phyloP scores from a whole-genome alignment of 2,113 vertebrate genomes.

The Bostrychus sinensis region DNA sequence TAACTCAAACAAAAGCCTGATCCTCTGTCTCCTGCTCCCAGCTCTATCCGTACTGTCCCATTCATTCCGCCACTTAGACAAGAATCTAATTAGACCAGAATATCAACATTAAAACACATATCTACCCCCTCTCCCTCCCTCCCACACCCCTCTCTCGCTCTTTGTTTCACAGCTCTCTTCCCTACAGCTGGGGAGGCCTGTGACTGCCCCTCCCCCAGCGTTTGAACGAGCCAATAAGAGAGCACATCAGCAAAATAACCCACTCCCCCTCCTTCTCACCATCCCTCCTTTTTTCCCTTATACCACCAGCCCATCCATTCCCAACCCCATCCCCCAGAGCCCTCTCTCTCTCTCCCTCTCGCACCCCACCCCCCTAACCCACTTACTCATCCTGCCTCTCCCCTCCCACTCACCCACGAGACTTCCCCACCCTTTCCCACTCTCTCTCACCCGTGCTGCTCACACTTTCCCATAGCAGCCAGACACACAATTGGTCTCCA shows the following conservation, averaged over 20 bases:
- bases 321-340: constrained; percentile 75
- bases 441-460: constrained; percentile 60
- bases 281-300: constrained; percentile 63
- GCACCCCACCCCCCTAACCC: constrained; percentile 73
- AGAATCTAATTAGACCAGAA: constrained; percentile 79
- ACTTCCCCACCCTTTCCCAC: constrained; percentile 52
- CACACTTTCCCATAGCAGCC: constrained; percentile 31
- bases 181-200: constrained; percentile 80
- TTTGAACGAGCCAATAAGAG: constrained; percentile 82
- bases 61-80: constrained; percentile 72
- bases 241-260: constrained; percentile 68
- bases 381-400: constrained; percentile 73
- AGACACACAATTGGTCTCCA: constrained; percentile 8
- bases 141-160: constrained; percentile 42
- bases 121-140: constrained; percentile 35
- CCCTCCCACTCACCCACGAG: constrained; percentile 67
- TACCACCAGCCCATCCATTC: constrained; percentile 67
- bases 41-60: constrained; percentile 62
- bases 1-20: constrained; percentile 48
- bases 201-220: constrained; percentile 78
- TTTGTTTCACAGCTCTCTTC: constrained; percentile 74
- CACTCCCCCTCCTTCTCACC: constrained; percentile 44
- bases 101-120: constrained; percentile 78
- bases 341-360: constrained; percentile 21
- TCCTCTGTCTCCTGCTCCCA: constrained; percentile 32